Base-by-base conservation (phyloP, 1,140 invertebrate genomes). In the Drosophila sturtevanti region DNA sequence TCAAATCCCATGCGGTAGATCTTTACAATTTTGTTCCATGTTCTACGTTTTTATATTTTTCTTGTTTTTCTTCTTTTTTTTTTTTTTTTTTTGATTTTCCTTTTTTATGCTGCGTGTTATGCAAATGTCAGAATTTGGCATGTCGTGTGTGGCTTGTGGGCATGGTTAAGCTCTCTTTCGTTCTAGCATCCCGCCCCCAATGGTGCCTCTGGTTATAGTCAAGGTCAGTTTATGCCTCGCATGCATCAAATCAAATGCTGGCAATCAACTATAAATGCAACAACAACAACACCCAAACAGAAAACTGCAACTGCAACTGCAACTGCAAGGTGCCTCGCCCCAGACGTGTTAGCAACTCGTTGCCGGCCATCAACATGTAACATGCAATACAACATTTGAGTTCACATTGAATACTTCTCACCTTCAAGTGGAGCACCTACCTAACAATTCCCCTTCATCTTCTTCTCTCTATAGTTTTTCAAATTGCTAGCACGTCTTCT, bases 81-180 rank as follows among this genome's bases (percentile, higher is more conserved):
- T 31, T 0, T 31, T 6, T 6, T 31, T 31, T 7, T 31, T 31
- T 31, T 34, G 37, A n/a, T n/a, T n/a, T n/a, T n/a, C n/a, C n/a
- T 16, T 27, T n/a, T 55, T 11, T 55, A 24, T 31, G 64, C 76
- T 86, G 82, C 84, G 84, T 86, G 82, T 67, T 81, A 86, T 86
- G 82, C 82, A 86, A 87, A 86, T 86, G 84, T 86, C 81, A 86
- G 81, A 75, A 52, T 86, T 85, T 85, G 81, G 56, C 77, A 66
- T 85, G 65, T 86, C 82, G 82, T 86, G 82, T 89, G 82, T 86
- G 75, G 82, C 82, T 87, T 62, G 71, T 86, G 84, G 82, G 79
- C 82, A 86, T 86, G 82, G 70, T 72, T 86, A 73, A 63, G 51
- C 54, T 67, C 55, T 67, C 55, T 41, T n/a, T n/a, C 38, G 22